Base-by-base conservation (phyloP, 2,888 invertebrate species). In the Eurytoma adleriae region DNA sequence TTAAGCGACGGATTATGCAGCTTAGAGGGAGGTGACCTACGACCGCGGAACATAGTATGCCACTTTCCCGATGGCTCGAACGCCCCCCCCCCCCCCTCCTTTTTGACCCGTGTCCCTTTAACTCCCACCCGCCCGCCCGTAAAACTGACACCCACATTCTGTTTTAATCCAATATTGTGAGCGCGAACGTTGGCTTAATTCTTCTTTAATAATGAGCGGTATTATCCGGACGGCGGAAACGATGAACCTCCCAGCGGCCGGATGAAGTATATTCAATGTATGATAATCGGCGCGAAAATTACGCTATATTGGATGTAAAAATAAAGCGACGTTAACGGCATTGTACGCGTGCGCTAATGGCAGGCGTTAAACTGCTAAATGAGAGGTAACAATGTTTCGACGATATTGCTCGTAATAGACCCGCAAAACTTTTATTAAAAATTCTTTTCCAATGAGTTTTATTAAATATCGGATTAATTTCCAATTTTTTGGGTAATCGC, bases 21-120 rank as follows among this genome's bases (percentile, higher is more conserved):
- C 76, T 79, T 75, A 76, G 76, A 67, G 67, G 27, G 54, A 79
- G 24, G 79, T 62, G 72, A 68, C 67, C 79, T 52, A 74, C 61
- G 79, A 79, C 81, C 81, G 62, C 79, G 52, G 62, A 67, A 81
- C 81, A 81, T 54, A 79, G 66, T 67, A 82, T 73, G 66, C 79
- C 79, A 79, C 81, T 82, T 62, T 73, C 59, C 30, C 75, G 12
- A 76, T 64, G 62, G 79, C 68, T 68, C 12, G 27, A 10, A 18
- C 57, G n/a, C 52, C 14, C 30, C 14, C n/a, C 16, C 67, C 24
- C 67, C 40, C 18, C 30, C 30, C 30, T n/a, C 7, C 67, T 24
- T 20, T 67, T 27, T 68, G 16, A 69, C 20, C 48, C 40, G 40
- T 30, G n/a, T 57, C 18, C 12, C 70, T 57, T 40, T 24, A 27